Evolutionary conservation across 2,797 vertebrate genomes (phyloP), one percentile per base, ranked within the genome.

Genomic region (Parambassis ranga): DNA sequence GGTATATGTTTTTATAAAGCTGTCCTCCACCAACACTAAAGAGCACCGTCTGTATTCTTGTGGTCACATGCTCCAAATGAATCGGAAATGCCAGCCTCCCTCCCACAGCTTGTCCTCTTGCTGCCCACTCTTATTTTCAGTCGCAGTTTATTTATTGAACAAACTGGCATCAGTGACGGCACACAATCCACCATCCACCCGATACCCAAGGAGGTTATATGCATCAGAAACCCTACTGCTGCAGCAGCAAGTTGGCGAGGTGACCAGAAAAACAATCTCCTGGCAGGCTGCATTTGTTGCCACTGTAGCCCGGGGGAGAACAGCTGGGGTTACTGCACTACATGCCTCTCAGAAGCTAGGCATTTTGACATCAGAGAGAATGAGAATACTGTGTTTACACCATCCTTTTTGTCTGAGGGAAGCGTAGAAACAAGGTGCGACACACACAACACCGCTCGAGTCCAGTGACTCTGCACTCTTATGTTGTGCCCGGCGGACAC

Each of bases 371-470:
- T 15, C 26, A 16, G n/a, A 62, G 23, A 11, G 63, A 76, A 49
- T 55, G n/a, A 71, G 75, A 79, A 55, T 46, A 65, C 73, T 74
- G 64, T 71, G 73, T 79, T 75, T 75, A 73, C 62, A 44, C 46
- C 62, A 46, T 65, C 13, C n/a, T 43, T 36, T 68, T 33, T 71
- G 22, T 72, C 48, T 50, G 37, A 46, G 41, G 28, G 15, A 60
- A 30, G 27, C 35, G 37, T 20, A 56, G 39, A 53, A 39, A 19
- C 42, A 55, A 48, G 31, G 35, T 48, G 36, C 53, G 4, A 19
- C 57, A 57, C 46, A 77, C 49, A 43, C 46, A 43, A 0, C n/a
- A 16, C 10, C 3, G 1, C 13, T 27, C 49, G 52, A 33, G 61
- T 46, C 41, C 49, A 30, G 44, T 61, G 9, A 69, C 52, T 58